Evolutionary conservation across 2,113 vertebrate species (phyloP).

Genomic region (Bucco capensis): DNA sequence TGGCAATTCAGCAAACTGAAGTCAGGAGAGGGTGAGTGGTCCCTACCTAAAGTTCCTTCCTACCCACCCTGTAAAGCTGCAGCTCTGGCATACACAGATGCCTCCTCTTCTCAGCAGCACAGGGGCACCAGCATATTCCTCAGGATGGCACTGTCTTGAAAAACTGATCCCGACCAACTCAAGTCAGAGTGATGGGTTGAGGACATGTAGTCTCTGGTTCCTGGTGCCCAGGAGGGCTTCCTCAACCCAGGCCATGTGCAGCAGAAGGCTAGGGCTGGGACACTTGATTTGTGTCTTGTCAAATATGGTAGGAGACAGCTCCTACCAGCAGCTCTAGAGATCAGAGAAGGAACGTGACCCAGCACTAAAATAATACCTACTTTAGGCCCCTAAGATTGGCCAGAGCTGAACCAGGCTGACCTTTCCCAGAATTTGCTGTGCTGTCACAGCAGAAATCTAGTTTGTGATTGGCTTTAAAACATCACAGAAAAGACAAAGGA

Average conservation of each 20-base stretch:
- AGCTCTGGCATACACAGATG: background rate
- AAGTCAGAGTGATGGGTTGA: rapidly evolving
- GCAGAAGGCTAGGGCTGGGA: background rate
- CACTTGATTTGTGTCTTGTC: background rate
- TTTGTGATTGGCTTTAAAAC: background rate
- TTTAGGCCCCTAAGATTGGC: background rate
- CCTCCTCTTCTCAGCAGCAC: background rate
- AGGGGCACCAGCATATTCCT: background rate
- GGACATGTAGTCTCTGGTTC: rapidly evolving
- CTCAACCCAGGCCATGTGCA: rapidly evolving
- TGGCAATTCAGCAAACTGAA: background rate
- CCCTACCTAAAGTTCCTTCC: background rate
- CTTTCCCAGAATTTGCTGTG: background rate
- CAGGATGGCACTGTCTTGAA: background rate
- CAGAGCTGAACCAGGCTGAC: background rate
- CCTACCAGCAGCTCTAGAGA: background rate
- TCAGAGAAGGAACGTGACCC: background rate
- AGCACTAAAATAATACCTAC: background rate
- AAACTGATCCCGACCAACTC: rapidly evolving
- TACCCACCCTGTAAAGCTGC: background rate
- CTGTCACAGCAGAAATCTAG: background rate
- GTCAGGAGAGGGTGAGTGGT: background rate
- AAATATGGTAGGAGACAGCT: background rate
- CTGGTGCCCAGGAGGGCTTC: background rate
- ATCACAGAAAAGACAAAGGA: background rate